Conservation (phyloP, 2,797 vertebrate species). For the Hippocampus kuda region DNA sequence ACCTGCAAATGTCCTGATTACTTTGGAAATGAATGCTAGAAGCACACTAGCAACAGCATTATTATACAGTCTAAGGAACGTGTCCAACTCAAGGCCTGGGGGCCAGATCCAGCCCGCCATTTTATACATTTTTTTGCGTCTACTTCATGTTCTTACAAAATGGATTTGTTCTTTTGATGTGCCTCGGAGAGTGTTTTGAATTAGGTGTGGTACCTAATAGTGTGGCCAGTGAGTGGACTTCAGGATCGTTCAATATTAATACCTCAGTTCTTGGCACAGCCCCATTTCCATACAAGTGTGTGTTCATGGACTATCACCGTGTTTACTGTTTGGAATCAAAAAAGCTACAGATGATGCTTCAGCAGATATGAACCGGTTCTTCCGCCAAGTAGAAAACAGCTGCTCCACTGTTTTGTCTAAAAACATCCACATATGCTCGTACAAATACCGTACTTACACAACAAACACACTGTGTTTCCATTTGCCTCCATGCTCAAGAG, state of each 20-base stretch:
- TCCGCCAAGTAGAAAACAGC: conserved; percentile 15
- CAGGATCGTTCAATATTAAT: not conserved
- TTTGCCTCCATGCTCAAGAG: conserved; percentile 7
- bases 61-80: too few species aligned
- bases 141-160: too few species aligned
- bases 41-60: not conserved
- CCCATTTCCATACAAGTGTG: conserved; percentile 15
- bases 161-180: too few species aligned
- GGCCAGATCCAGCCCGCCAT: too few species aligned
- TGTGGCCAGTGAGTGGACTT: not conserved
- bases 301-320: not conserved
- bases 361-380: conserved; percentile 21
- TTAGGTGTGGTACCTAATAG: not conserved
- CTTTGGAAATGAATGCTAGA: not conserved
- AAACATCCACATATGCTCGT: conserved; percentile 34
- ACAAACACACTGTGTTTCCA: conserved; percentile 48
- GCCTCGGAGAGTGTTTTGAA: too few species aligned
- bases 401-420: conserved; percentile 44
- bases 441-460: conserved; percentile 34
- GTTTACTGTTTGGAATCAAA: not conserved
- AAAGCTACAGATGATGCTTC: conserved; percentile 3
- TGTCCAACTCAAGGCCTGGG: too few species aligned
- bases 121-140: too few species aligned
- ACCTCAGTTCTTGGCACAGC: not conserved
- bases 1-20: not conserved